Percentiles rank a stretch among this genome's conserved stretches.
phyloP scores from a whole-genome alignment of 2,797 vertebrate genomes.

The Vespertilio murinus region DNA sequence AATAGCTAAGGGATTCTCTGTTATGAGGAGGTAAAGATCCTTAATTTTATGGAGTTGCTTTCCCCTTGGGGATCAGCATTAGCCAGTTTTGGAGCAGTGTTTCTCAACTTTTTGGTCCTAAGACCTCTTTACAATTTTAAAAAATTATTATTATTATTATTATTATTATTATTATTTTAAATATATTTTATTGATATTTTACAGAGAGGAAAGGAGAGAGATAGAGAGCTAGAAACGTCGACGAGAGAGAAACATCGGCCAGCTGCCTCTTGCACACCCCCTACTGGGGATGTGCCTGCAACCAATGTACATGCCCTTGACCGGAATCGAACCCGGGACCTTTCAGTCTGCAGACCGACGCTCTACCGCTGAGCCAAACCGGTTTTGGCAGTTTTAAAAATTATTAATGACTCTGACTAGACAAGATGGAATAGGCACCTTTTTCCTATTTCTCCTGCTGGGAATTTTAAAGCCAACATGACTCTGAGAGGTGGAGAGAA shows the following conservation, averaged over 20 bases:
- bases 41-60: accelerated
- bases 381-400: background rate
- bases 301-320: too few relatives aligned
- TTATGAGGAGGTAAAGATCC: background rate
- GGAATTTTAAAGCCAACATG: background rate
- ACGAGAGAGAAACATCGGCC: too few relatives aligned
- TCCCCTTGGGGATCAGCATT: background rate
- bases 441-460: background rate
- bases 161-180: too few relatives aligned
- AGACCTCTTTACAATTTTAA: background rate
- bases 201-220: too few relatives aligned
- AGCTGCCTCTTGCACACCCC: too few relatives aligned
- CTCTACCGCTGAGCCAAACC: too few relatives aligned
- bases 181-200: too few relatives aligned
- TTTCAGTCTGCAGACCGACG: too few relatives aligned
- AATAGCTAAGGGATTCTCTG: background rate
- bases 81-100: background rate
- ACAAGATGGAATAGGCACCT: background rate
- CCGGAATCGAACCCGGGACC: too few relatives aligned
- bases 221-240: too few relatives aligned
- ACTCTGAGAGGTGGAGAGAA: background rate
- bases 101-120: background rate
- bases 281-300: too few relatives aligned
- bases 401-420: background rate
- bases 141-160: background rate